Evolutionary conservation across 2,888 invertebrate genomes (phyloP), one percentile per base, ranked within the genome.

Genomic region (Xylocampa areola): DNA sequence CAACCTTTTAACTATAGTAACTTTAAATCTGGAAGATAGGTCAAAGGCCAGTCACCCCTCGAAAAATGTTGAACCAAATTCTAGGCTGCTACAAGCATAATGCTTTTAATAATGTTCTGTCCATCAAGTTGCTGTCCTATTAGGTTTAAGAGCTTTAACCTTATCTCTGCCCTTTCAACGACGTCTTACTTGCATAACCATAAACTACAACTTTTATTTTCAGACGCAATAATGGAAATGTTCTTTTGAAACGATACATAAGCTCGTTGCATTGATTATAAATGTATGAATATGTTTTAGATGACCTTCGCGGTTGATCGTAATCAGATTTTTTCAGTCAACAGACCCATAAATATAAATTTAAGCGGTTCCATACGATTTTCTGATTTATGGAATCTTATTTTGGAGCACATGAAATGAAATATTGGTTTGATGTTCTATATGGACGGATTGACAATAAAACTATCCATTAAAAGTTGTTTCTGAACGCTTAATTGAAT

Each of bases 221-320:
- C 14, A 32, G 8, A 13, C 14, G 27, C 52, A 52, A 49, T 53
- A 30, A 54, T 51, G 53, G 14, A 51, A 64, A 64, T 54, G 10
- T 32, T 10, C 29, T 25, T 48, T 41, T 43, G 21, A 35, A 33
- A 45, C 40, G 36, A 32, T 53, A 36, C 44, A 53, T 44, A 30
- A 45, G 10, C 14, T 50, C 11, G 25, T 33, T 55, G 52, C 51
- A 68, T 60, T 58, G 43, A 48, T 69, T 60, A 47, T 48, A 27
- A 49, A 59, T 35, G 49, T 60, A 47, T 48, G 30, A 49, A 59
- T 35, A 52, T 44, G 37, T 57, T 39, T 49, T 16, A 6, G 14
- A 14, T 48, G 37, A 69, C 73, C 67, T 67, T 73, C 52, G 53
- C 39, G 17, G 33, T 48, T 35, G 62, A 73, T 73, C 23, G 13